These are phyloP conservation scores for Bombus pascuorum DNA, from an alignment of 1,140 invertebrate species.

Conservation along the genomic window DNA sequence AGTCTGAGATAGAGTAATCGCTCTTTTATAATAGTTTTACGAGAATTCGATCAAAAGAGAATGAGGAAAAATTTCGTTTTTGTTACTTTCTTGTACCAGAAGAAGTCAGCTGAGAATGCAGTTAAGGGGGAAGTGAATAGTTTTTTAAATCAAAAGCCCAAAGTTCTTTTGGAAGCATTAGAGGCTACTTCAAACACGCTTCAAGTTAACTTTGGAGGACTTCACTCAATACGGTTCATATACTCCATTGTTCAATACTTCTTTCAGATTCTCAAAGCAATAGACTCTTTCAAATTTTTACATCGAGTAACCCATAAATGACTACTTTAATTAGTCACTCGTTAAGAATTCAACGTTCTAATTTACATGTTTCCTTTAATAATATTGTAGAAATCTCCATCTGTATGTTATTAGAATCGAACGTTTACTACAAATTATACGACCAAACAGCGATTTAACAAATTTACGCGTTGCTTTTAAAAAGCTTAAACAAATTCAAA, in stretches of 20 bases:
- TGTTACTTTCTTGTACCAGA: not conserved
- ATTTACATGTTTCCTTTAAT: too few relatives aligned
- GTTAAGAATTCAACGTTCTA: not conserved
- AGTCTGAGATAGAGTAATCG: not conserved
- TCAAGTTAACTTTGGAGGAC: not conserved
- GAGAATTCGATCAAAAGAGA: not conserved
- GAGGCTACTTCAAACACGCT: not conserved
- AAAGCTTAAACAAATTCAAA: too few relatives aligned
- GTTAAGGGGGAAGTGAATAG: not conserved
- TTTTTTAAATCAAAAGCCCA: not conserved
- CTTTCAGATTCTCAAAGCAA: not conserved
- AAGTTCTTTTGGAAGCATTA: not conserved
- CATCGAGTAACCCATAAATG: not conserved
- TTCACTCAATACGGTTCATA: not conserved
- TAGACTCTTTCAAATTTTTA: not conserved
- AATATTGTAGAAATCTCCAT: too few relatives aligned
- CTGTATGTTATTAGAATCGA: too few relatives aligned
- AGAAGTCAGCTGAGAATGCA: not conserved
- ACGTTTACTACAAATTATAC: too few relatives aligned
- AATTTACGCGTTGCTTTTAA: too few relatives aligned
- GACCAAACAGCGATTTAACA: too few relatives aligned
- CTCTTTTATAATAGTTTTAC: not conserved
- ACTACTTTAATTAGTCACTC: not conserved
- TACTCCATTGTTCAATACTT: not conserved
- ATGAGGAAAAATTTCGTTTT: not conserved